Base-by-base conservation (phyloP, 2,888 invertebrate species). In the Trisateles emortualis region DNA sequence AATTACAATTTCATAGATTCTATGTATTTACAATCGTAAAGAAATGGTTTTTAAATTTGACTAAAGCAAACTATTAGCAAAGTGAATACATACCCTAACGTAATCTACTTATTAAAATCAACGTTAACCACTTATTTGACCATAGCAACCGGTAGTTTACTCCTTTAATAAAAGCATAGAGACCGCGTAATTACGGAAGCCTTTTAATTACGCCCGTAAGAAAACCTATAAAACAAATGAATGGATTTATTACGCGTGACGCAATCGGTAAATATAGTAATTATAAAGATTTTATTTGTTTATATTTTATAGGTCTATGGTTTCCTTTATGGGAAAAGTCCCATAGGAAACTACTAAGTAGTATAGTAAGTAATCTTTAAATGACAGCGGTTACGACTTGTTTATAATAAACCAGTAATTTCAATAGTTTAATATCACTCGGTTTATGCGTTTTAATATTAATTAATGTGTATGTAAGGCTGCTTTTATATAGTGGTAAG, bases 191-290 rank as follows among this genome's bases (percentile, higher is more conserved):
- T 52, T 32, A 39, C 10, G 24, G 10, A n/a, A 19, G 16, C 17
- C 30, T 51, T 53, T 62, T 62, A 64, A 64, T 58, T 44, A 62
- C 14, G 14, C 35, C 52, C 40, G 43, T 54, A 49, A 64, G 26
- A 45, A n/a, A 50, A 54, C 49, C 30, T 19, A 54, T 64, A 57
- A 68, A 68, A 56, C 39, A 57, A 64, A 54, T 46, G 40, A 57
- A 57, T 30, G 41, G 53, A 43, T 58, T 68, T 62, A 68, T 68
- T 57, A 55, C 41, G 44, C 66, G 51, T 68, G 46, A 67, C 64
- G 41, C 4, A 10, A 44, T 40, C 40, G 22, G 41, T 49, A 22
- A 47, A 47, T 40, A 35, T 51, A 40, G 51, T 57, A 47, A 33
- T 39, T 11, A 52, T 56, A 50, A 10, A 4, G 13, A 11, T 43